Base-by-base conservation (phyloP, 2,113 vertebrate genomes). In the Alces alces region DNA sequence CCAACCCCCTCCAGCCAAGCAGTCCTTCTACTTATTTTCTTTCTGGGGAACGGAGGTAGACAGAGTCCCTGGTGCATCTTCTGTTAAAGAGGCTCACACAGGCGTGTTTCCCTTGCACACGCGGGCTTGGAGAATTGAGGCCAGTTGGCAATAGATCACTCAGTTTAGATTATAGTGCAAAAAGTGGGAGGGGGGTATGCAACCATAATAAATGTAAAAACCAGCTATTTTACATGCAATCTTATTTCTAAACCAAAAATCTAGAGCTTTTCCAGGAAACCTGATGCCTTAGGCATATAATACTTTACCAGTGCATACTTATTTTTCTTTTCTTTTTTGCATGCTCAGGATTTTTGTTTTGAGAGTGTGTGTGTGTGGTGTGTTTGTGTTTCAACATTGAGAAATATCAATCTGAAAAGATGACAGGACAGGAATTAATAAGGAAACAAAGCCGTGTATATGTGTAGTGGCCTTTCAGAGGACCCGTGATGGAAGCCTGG, bases 201-300 rank as follows among this genome's bases (percentile, higher is more conserved):
- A 33, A 84, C 79, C 55, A 21, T 86, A 97, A 98, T 98, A 98
- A 98, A 98, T 23, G 13, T 86, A 57, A 55, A 95, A 95, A 91
- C 97, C 91, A 97, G 91, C 70, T 96, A 86, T 96, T 97, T 97
- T 92, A 90, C 89, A 54, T 23, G 89, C 54, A 55, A 3, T 97
- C 98, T 97, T 96, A 70, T 98, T 98, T 97, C 92, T 98, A 89
- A 96, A 89, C 97, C 96, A 96, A 25, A 98, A 98, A 96, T 91
- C 79, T 91, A 97, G 97, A 98, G 97, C 97, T 98, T 98, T 97
- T 97, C 84, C 95, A 95, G 94, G 97, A 93, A 73, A 97, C 91
- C 93, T 17, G 90, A 91, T 89, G 97, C 97, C 97, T 98, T 97
- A 95, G 97, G 96, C 97, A 82, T 55, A 11, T 93, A 87, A 70